phyloP scores from a whole-genome alignment of 2,888 invertebrate species.

The Catocala fraxini region DNA sequence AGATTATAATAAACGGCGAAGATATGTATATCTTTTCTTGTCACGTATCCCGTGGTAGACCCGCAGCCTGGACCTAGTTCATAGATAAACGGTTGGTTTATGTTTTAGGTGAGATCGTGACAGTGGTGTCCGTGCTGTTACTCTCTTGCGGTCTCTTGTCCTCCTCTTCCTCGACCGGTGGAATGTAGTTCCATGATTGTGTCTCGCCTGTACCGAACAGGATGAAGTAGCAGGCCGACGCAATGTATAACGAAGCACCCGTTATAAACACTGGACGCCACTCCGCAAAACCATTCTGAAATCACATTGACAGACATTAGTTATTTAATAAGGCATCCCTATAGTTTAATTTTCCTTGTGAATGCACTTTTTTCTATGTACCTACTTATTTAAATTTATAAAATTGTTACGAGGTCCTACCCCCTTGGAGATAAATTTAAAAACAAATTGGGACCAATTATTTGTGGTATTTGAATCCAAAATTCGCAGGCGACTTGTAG shows the following conservation, averaged over 20 bases:
- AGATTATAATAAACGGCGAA: no score
- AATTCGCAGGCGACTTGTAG: no score
- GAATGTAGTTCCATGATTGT: slow-evolving; percentile 90
- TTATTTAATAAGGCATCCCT: no score
- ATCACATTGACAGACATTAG: no score
- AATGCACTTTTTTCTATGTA: no score
- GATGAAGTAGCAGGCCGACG: slow-evolving; percentile 90
- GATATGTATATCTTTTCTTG: slow-evolving; percentile 1
- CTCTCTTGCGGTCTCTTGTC: slow-evolving; percentile 66
- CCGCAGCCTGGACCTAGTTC: slow-evolving; percentile 16
- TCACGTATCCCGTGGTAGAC: slow-evolving; percentile 16
- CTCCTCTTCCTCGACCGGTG: slow-evolving; percentile 65
- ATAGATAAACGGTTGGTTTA: slow-evolving; percentile 43
- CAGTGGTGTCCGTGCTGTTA: slow-evolving; percentile 66
- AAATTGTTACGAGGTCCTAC: no score
- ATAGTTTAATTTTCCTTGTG: no score
- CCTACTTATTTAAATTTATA: no score
- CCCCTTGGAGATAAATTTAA: no score
- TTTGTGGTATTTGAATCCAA: no score
- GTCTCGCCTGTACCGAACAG: slow-evolving; percentile 91
- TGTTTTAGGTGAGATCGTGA: slow-evolving; percentile 74
- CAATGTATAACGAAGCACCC: slow-evolving; percentile 90
- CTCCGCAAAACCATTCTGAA: slow-evolving; percentile 92
- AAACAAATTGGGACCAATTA: no score
- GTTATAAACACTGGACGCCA: slow-evolving; percentile 92